phyloP scores from a whole-genome alignment of 2,888 invertebrate species.

The Drosophila limbata region DNA sequence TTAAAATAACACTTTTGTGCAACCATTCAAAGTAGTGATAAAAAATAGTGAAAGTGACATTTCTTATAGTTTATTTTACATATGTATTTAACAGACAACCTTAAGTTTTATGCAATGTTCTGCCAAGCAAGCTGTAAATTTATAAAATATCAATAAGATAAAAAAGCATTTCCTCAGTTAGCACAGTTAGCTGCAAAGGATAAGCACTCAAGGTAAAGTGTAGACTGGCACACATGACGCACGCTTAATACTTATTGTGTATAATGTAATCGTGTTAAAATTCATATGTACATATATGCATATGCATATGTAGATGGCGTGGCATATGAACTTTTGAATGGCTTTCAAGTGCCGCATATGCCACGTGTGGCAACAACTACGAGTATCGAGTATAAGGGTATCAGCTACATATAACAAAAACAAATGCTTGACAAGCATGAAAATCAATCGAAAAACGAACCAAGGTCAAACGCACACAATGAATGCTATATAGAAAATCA shows the following conservation, averaged over 20 bases:
- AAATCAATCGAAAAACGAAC: conserved; percentile 36
- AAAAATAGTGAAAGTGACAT: no score
- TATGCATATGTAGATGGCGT: neutral
- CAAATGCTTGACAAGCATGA: conserved; percentile 22
- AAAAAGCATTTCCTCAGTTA: neutral
- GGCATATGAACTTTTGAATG: conserved; percentile 22
- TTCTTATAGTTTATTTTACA: no score
- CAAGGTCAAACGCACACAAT: conserved; percentile 29
- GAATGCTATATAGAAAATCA: conserved; percentile 13
- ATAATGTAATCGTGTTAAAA: conserved; percentile 2
- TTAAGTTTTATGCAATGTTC: no score
- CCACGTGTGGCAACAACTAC: conserved; percentile 18
- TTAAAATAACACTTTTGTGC: no score
- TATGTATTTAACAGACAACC: no score
- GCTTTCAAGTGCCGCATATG: conserved; percentile 28
- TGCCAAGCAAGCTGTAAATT: no score
- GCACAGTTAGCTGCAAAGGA: neutral
- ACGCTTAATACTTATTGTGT: conserved; percentile 8
- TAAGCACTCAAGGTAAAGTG: neutral
- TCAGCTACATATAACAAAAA: conserved; percentile 10
- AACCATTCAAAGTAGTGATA: no score
- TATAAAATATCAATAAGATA: neutral
- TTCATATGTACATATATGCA: neutral
- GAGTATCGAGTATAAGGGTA: neutral
- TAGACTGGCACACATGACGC: conserved; percentile 7